phyloP scores from a whole-genome alignment of 2,888 invertebrate species.

The Phlogophora meticulosa region DNA sequence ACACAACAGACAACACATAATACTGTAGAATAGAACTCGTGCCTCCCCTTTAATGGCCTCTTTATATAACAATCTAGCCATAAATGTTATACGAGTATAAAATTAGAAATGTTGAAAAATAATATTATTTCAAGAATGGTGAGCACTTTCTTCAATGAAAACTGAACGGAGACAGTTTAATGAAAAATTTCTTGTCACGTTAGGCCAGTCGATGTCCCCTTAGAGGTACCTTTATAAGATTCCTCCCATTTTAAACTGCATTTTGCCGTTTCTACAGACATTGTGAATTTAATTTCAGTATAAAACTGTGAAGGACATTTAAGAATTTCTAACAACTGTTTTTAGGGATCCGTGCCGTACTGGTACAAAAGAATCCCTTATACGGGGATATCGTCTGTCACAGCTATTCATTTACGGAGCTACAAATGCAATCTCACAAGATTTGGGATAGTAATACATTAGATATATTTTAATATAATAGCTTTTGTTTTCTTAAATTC shows the following conservation, averaged over 20 bases:
- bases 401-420: too few relatives aligned
- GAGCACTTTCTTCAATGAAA: conserved; percentile 22
- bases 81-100: too few relatives aligned
- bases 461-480: too few relatives aligned
- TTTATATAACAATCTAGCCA: neutral
- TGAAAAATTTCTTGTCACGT: conserved; percentile 68
- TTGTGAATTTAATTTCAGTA: conserved; percentile 35
- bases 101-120: conserved; percentile 21
- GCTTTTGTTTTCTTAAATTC: too few relatives aligned
- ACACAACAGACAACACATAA: too few relatives aligned
- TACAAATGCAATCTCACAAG: too few relatives aligned
- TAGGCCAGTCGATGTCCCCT: conserved; percentile 54
- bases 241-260: conserved; percentile 56
- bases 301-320: conserved; percentile 1
- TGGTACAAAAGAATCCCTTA: too few relatives aligned
- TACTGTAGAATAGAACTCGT: neutral
- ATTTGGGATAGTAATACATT: too few relatives aligned
- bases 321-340: neutral
- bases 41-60: neutral
- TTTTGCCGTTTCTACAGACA: conserved; percentile 36
- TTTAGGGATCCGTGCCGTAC: neutral
- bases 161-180: conserved; percentile 54
- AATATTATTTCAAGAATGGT: conserved; percentile 22
- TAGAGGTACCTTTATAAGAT: conserved; percentile 63
- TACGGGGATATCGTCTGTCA: too few relatives aligned